phyloP scores from a whole-genome alignment of 2,888 invertebrate genomes.

The Philereme vetulata region DNA sequence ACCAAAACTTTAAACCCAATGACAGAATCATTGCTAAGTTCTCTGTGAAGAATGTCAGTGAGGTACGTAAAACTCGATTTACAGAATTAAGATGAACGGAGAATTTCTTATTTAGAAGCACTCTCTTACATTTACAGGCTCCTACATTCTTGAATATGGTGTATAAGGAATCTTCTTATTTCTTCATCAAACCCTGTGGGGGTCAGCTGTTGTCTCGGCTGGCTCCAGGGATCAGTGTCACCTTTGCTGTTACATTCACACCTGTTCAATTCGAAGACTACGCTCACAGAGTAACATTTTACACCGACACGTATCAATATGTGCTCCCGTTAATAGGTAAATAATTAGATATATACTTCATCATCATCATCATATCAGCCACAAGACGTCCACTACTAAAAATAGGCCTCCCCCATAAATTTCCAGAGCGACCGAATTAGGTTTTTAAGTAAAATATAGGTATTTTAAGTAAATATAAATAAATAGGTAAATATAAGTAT shows the following conservation, averaged over 20 bases:
- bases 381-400: too few relatives aligned
- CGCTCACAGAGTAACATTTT: constrained; percentile 77
- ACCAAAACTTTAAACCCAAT: constrained; percentile 84
- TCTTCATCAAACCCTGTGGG: constrained; percentile 73
- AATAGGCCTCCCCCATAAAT: too few relatives aligned
- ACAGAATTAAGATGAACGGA: background rate
- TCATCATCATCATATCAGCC: too few relatives aligned
- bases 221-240: constrained; percentile 87
- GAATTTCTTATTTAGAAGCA: background rate
- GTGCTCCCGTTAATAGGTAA: constrained; percentile 85
- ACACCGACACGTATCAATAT: constrained; percentile 80
- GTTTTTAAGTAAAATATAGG: too few relatives aligned
- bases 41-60: constrained; percentile 81
- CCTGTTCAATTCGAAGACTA: constrained; percentile 84
- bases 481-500: too few relatives aligned
- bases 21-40: constrained; percentile 77
- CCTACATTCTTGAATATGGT: constrained; percentile 78
- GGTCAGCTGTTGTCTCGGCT: constrained; percentile 79
- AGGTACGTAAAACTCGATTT: constrained; percentile 62
- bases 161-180: constrained; percentile 77
- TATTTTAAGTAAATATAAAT: too few relatives aligned
- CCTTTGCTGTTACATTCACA: constrained; percentile 85
- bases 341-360: constrained; percentile 12
- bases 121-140: constrained; percentile 58
- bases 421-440: too few relatives aligned